phyloP scores from a whole-genome alignment of 2,888 invertebrate genomes.

The Catonia carolina region DNA sequence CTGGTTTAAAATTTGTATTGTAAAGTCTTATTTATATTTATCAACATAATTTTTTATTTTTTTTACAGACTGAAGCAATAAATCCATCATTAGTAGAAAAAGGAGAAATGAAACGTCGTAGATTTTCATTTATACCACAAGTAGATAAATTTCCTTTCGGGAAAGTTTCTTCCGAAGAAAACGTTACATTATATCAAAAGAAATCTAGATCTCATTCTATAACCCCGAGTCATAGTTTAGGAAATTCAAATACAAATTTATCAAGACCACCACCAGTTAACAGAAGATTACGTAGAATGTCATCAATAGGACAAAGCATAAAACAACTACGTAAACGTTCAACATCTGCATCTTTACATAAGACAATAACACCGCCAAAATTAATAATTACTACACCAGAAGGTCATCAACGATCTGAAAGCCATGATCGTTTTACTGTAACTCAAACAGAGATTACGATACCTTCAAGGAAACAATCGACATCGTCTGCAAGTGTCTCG shows the following conservation, averaged over 20 bases:
- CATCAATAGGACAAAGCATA: not conserved
- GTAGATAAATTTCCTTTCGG: not conserved
- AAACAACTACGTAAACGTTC: not conserved
- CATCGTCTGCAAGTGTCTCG: not conserved
- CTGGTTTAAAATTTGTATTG: too few species aligned
- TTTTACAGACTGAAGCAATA: constrained; percentile 1
- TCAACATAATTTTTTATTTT: not conserved
- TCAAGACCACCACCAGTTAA: not conserved
- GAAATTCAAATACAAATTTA: not conserved
- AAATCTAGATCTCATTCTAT: constrained; percentile 3
- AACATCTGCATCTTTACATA: not conserved
- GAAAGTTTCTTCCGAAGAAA: not conserved
- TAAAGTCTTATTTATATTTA: too few species aligned
- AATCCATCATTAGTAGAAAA: not conserved
- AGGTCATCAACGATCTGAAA: not conserved
- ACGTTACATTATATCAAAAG: not conserved
- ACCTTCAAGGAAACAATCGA: not conserved
- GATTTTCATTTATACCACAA: not conserved
- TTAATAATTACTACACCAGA: not conserved
- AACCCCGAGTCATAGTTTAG: not conserved
- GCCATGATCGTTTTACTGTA: not conserved
- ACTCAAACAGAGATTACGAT: not conserved
- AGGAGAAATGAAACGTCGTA: not conserved
- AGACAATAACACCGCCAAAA: constrained; percentile 3
- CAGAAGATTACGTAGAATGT: not conserved